Conservation (phyloP, 2,888 invertebrate species). For the Lamellibrachia columna region DNA sequence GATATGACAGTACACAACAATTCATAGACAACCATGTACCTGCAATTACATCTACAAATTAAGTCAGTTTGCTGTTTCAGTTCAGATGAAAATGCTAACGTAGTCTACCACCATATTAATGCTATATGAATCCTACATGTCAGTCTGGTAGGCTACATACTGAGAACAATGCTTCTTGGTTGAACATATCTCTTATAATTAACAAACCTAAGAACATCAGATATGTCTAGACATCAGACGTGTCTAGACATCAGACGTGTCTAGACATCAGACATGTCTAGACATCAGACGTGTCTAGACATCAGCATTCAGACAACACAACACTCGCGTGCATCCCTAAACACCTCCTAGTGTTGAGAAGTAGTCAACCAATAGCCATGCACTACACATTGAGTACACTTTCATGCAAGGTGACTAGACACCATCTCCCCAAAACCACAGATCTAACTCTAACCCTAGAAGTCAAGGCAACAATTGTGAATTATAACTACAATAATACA, state of each 20-base stretch:
- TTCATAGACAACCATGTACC: no score
- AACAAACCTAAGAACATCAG: neutral
- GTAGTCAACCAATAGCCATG: neutral
- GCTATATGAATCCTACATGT: neutral
- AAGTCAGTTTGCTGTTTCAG: no score
- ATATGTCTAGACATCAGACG: neutral
- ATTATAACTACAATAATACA: neutral
- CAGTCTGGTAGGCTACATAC: neutral
- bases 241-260: neutral
- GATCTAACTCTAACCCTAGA: neutral
- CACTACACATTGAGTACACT: neutral
- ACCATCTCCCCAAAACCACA: neutral
- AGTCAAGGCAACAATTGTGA: neutral
- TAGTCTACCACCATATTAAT: neutral
- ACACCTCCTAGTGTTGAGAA: neutral
- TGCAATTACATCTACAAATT: no score
- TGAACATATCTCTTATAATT: neutral
- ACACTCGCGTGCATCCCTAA: neutral
- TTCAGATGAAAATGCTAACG: neutral
- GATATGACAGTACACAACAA: no score
- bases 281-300: neutral
- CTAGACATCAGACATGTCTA: neutral
- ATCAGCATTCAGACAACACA: neutral
- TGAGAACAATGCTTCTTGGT: neutral
- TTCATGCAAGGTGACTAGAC: neutral